Conservation (phyloP, 2,888 invertebrate species). For the Spodoptera picta region DNA sequence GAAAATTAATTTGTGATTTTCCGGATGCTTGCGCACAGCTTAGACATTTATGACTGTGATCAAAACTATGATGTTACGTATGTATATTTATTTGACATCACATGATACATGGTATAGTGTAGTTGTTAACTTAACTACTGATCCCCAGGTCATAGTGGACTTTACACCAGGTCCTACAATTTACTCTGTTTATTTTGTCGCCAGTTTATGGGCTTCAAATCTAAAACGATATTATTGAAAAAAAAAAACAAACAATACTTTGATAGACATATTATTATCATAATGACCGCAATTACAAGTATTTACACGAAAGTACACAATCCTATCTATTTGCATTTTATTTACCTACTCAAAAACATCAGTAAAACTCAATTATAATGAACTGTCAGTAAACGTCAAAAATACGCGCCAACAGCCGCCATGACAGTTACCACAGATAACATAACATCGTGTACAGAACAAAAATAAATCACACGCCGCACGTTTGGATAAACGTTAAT, state of each 20-base stretch:
- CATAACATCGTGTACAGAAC: conserved; percentile 32
- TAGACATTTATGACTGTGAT: conserved; percentile 30
- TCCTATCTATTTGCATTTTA: not conserved
- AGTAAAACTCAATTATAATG: not conserved
- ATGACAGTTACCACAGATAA: conserved; percentile 42
- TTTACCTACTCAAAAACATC: not conserved
- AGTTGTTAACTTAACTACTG: too few species aligned
- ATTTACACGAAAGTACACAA: too few species aligned
- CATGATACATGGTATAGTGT: too few species aligned
- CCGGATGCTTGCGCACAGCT: conserved; percentile 46
- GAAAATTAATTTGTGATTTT: conserved; percentile 57
- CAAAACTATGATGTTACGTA: not conserved
- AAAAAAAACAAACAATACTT: too few species aligned
- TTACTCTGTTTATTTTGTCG: too few species aligned
- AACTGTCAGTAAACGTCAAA: conserved; percentile 6
- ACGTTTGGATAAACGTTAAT: conserved; percentile 76
- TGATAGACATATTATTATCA: too few species aligned
- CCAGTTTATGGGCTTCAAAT: too few species aligned
- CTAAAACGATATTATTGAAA: too few species aligned
- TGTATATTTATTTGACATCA: conserved; percentile 3
- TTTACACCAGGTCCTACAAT: too few species aligned
- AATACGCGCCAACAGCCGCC: conserved; percentile 7
- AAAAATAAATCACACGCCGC: conserved; percentile 63
- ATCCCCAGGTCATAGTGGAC: too few species aligned
- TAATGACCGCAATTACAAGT: too few species aligned